Percentiles rank a stretch among this genome's conserved stretches.
These are phyloP conservation scores for Otolemur garnettii DNA, from an alignment of 2,113 vertebrate genomes.

Conservation along the genomic window DNA sequence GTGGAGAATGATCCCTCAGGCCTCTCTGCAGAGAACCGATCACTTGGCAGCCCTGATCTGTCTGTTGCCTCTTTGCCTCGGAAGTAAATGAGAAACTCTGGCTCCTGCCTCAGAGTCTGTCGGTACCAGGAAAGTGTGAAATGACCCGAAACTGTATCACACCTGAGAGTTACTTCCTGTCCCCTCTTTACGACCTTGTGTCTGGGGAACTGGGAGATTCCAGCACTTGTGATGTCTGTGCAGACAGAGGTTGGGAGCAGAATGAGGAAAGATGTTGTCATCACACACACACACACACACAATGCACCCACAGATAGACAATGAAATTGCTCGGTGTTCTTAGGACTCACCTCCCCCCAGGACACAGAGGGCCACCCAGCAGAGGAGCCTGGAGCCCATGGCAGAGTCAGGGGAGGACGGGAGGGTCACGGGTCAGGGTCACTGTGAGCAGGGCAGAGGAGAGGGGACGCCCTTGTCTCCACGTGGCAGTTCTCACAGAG, in stretches of 20 bases:
- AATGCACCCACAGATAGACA: not conserved
- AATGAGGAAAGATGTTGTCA: not conserved
- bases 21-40: not conserved
- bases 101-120: not conserved
- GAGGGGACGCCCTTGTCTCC: fast-evolving
- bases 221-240: not conserved
- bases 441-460: not conserved
- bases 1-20: fast-evolving
- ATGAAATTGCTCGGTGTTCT: not conserved
- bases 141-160: constrained; percentile 30
- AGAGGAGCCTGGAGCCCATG: constrained; percentile 11
- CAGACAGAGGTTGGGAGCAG: not conserved
- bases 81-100: not conserved
- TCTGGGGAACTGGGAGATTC: not conserved
- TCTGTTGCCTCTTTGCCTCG: fast-evolving
- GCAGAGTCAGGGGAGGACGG: not conserved
- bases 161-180: not conserved
- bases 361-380: not conserved
- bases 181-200: not conserved
- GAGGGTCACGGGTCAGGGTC: not conserved
- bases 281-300: not conserved
- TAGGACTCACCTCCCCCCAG: not conserved
- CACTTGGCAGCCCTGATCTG: not conserved
- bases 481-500: not conserved
- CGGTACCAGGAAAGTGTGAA: not conserved